A percentile compares a stretch with the other conserved stretches of the same genome.
phyloP scores from a whole-genome alignment of 1,140 invertebrate species.

The Drosophila nannoptera region DNA sequence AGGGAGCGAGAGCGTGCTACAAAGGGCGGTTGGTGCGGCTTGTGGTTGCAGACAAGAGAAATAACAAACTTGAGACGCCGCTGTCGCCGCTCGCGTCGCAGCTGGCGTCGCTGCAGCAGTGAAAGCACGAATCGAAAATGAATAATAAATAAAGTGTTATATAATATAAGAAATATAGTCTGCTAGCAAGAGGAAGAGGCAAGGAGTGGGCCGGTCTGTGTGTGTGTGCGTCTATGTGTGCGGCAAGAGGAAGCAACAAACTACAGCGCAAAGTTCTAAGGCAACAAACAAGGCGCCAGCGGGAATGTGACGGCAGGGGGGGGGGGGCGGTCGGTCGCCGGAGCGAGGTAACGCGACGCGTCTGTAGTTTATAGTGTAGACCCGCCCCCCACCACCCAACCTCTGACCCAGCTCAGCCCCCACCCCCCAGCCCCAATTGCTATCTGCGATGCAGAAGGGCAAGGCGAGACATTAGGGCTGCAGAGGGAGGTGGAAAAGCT shows the following conservation, averaged over 20 bases:
- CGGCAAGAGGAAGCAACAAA: constrained; percentile 29
- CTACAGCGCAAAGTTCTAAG: constrained; percentile 54
- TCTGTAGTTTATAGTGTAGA: constrained; percentile 38
- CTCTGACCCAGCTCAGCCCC: not conserved
- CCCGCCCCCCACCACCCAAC: not conserved
- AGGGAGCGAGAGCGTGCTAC: not conserved
- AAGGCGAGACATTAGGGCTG: not conserved
- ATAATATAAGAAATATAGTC: constrained; percentile 76
- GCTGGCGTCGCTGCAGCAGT: constrained; percentile 43
- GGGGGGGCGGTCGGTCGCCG: not conserved
- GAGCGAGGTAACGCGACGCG: constrained; percentile 1
- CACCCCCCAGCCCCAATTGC: not conserved
- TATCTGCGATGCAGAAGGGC: constrained; percentile 19
- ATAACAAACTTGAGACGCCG: constrained; percentile 73
- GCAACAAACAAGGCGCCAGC: constrained; percentile 18
- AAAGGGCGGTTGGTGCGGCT: constrained; percentile 4
- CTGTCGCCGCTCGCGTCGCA: constrained; percentile 16
- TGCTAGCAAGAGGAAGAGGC: constrained; percentile 23
- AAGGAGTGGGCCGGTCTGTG: not conserved
- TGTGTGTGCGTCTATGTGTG: constrained; percentile 7
- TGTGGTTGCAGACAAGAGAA: constrained; percentile 76
- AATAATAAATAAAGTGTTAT: constrained; percentile 78
- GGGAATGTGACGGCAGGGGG: not conserved
- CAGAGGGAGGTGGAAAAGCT: not conserved
- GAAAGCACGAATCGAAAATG: constrained; percentile 77